These are phyloP conservation scores for Apistogramma diplotaenia DNA, from an alignment of 2,113 vertebrate species.

Conservation along the genomic window DNA sequence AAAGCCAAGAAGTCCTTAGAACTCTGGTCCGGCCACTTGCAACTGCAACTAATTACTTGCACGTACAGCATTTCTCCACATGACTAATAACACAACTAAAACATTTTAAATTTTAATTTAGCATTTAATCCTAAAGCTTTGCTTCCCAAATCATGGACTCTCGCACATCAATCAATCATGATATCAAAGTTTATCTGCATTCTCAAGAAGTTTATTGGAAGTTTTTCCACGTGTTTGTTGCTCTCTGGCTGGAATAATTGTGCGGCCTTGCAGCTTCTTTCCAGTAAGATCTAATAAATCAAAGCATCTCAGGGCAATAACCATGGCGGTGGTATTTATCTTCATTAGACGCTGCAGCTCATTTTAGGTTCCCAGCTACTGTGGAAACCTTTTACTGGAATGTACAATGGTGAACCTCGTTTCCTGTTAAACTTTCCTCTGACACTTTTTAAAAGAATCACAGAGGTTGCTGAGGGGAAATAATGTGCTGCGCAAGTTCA, in stretches of 20 bases:
- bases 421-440: slow-evolving; percentile 37
- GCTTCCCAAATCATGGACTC: neutral
- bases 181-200: neutral
- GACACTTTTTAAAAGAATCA: slow-evolving; percentile 12
- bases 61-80: neutral
- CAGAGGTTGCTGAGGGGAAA: slow-evolving; percentile 11
- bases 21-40: too few relatives aligned
- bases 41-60: neutral
- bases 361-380: neutral
- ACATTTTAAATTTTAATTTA: neutral
- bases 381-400: slow-evolving; percentile 5
- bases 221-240: neutral
- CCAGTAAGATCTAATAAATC: slow-evolving; percentile 5
- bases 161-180: neutral
- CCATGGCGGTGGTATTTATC: slow-evolving; percentile 10
- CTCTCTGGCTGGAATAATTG: neutral
- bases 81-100: neutral
- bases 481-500: neutral
- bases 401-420: slow-evolving; percentile 8
- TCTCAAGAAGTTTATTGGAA: neutral
- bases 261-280: neutral
- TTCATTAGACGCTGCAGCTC: slow-evolving; percentile 5
- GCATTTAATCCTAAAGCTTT: neutral
- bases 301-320: slow-evolving; percentile 13
- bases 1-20: too few relatives aligned